Evolutionary conservation across 37 sponge, comb jelly and placozoan species (phyloP), one percentile per base, ranked within the genome.

Genomic region (Spongilla lacustris): DNA sequence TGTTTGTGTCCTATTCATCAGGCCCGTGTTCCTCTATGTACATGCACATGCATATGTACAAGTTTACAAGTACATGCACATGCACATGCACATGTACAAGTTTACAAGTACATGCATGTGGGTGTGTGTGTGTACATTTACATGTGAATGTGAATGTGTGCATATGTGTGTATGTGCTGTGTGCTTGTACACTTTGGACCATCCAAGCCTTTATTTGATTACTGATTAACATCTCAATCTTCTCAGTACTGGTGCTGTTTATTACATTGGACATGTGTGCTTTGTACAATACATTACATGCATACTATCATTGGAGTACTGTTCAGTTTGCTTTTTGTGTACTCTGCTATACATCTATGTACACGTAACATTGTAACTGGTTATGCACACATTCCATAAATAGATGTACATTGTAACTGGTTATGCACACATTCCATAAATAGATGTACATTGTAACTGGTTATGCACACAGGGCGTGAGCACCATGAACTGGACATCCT

Each of bases 401-500:
- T 9, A 28, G 3, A 29, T 72, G 25, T 28, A 9, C 5, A 46
- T 8, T 46, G 46, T 46, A 70, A 3, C 6, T 70, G 28, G 71
- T 70, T 25, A 11, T 70, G 71, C 9, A 11, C 4, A 29, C 71
- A 11, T 6, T 70, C 5, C 6, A 70, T 29, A 11, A 28, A 6
- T 9, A 28, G 3, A 29, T 72, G 25, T 28, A 9, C 5, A 10
- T 13, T 3, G 19, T 19, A 31, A 21, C n/a, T 37, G n/a, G n/a
- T 73, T 25, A 14, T 67, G 31, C 31, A 13, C 36, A 0, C 38
- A 94, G 91, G 94, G 84, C 88, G 94, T 72, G 94, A 94, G 68
- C 85, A 90, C 41, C 36, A 68, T 78, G 90, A 91, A 25, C 33
- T 99, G 50, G 85, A 93, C 36, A 85, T 97, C 26, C 78, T 91